These are phyloP conservation scores for Charanyca ferruginea DNA, from an alignment of 2,888 invertebrate species.

Conservation along the genomic window DNA sequence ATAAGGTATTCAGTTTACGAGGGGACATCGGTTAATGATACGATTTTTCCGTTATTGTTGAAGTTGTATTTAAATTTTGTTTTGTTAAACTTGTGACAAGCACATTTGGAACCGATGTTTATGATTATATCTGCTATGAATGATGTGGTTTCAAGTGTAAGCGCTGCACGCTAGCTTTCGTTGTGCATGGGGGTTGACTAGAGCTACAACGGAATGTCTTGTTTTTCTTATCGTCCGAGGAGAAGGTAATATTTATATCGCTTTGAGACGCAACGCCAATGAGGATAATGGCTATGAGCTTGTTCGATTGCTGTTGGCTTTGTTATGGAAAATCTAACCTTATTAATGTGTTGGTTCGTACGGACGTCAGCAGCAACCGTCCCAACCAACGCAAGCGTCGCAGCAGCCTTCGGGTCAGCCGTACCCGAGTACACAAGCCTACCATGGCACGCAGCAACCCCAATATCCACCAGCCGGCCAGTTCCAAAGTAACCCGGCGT, in stretches of 20 bases:
- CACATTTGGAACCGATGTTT: conserved; percentile 81
- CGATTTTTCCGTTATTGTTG: conserved; percentile 64
- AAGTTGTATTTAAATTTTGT: conserved; percentile 69
- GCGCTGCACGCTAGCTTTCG: conserved; percentile 91
- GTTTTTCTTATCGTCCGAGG: conserved; percentile 79
- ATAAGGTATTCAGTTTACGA: conserved; percentile 63
- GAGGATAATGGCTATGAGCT: conserved; percentile 87
- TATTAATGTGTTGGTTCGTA: conserved; percentile 92
- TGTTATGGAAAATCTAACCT: conserved; percentile 91
- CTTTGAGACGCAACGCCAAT: conserved; percentile 87
- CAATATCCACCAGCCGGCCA: conserved; percentile 89
- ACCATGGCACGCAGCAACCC: conserved; percentile 91
- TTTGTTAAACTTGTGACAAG: conserved; percentile 76
- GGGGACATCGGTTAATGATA: conserved; percentile 65
- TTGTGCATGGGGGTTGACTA: conserved; percentile 90
- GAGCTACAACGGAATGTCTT: conserved; percentile 88
- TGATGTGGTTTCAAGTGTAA: conserved; percentile 87
- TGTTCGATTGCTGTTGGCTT: conserved; percentile 88
- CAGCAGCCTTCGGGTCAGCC: conserved; percentile 89
- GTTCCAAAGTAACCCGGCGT: conserved; percentile 88
- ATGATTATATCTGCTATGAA: conserved; percentile 80
- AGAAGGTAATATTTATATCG: conserved; percentile 88
- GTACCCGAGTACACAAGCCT: conserved; percentile 90
- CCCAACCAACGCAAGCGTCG: conserved; percentile 90
- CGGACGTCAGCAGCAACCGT: conserved; percentile 91